These are phyloP conservation scores for Anagyrus pseudococci DNA, from an alignment of 2,888 invertebrate genomes.

Conservation along the genomic window DNA sequence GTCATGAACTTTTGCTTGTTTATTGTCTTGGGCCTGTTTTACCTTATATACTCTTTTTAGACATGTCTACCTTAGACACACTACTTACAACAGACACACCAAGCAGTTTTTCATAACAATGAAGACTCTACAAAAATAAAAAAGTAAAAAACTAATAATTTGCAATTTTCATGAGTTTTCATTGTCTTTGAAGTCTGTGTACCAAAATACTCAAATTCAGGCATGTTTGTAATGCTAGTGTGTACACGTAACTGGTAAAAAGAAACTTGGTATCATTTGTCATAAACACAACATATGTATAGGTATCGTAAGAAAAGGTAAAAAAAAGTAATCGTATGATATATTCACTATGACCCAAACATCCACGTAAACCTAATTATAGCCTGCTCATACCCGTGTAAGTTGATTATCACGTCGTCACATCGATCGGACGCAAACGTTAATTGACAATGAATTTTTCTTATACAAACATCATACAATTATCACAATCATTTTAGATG, in stretches of 20 bases:
- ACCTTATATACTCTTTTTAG: constrained; percentile 25
- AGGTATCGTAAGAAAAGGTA: constrained; percentile 18
- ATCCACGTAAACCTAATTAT: constrained; percentile 17
- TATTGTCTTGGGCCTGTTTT: constrained; percentile 33
- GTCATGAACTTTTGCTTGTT: constrained; percentile 33
- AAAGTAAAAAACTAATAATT: too few relatives aligned
- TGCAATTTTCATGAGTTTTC: constrained; percentile 8
- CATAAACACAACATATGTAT: background rate
- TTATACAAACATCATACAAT: background rate
- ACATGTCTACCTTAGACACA: constrained; percentile 2
- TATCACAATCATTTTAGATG: background rate
- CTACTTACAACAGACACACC: background rate
- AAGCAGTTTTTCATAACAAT: constrained; percentile 6
- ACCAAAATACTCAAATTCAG: constrained; percentile 1
- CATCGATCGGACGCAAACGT: constrained; percentile 15
- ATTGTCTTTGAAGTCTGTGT: constrained; percentile 8
- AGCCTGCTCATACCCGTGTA: constrained; percentile 16
- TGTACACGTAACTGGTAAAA: too few relatives aligned
- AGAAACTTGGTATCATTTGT: background rate
- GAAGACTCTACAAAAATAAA: too few relatives aligned
- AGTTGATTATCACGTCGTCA: constrained; percentile 24
- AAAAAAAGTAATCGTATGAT: constrained; percentile 13
- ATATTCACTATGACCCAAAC: background rate
- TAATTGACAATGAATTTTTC: constrained; percentile 34
- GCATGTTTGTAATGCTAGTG: constrained; percentile 30